Evolutionary conservation across 2,888 invertebrate species (phyloP).

Genomic region (Pheosia tremula): DNA sequence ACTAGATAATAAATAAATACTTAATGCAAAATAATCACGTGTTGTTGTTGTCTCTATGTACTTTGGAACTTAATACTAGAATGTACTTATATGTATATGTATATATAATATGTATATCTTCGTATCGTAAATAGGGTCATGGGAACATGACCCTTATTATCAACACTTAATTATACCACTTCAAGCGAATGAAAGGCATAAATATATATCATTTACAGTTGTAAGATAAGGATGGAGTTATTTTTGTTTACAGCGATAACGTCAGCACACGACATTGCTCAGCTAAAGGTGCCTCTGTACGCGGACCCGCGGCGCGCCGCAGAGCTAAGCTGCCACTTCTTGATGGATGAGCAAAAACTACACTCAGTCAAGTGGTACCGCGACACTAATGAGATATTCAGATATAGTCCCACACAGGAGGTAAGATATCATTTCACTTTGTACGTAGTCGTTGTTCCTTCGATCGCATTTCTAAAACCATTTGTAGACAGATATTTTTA

Average conservation of each 20-base stretch:
- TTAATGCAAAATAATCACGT: too few species aligned
- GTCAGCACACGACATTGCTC: conserved; percentile 75
- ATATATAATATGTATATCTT: too few species aligned
- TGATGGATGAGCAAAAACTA: conserved; percentile 74
- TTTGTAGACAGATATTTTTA: too few species aligned
- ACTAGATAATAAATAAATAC: too few species aligned
- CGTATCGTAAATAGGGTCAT: too few species aligned
- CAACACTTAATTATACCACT: too few species aligned
- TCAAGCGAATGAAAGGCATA: background rate
- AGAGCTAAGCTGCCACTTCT: conserved; percentile 77
- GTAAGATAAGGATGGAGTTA: conserved; percentile 3
- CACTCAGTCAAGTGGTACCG: conserved; percentile 81
- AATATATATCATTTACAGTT: background rate
- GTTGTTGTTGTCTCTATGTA: too few species aligned
- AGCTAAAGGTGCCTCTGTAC: conserved; percentile 75
- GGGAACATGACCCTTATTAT: too few species aligned
- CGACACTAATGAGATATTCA: conserved; percentile 77
- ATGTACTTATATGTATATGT: too few species aligned
- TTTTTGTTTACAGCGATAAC: conserved; percentile 63
- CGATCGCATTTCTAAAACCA: too few species aligned
- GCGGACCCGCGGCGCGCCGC: conserved; percentile 79
- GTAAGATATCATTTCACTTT: conserved; percentile 39
- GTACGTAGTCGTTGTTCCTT: too few species aligned
- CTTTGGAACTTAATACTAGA: too few species aligned
- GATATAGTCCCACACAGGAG: conserved; percentile 74